These are phyloP conservation scores for Trypoxylus dichotomus DNA, from an alignment of 1,140 invertebrate genomes.

Conservation along the genomic window DNA sequence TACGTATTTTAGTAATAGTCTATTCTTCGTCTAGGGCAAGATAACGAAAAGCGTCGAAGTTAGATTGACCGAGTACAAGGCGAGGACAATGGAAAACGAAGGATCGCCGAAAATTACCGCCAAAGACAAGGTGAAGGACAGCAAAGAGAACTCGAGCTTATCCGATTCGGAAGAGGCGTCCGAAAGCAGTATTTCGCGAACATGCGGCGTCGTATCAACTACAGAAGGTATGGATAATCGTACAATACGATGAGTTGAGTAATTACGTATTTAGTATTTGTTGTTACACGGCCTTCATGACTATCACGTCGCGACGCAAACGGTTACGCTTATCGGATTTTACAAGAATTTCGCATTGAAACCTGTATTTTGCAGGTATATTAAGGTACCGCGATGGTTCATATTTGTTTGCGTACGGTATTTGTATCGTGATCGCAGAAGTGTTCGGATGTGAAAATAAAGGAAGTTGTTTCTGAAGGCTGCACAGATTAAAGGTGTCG, in stretches of 20 bases:
- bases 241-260: neutral
- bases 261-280: neutral
- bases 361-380: no score
- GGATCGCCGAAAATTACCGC: constrained; percentile 39
- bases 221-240: constrained; percentile 46
- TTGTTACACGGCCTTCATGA: neutral
- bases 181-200: constrained; percentile 51
- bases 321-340: no score
- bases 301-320: neutral
- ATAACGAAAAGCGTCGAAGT: constrained; percentile 69
- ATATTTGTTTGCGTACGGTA: no score
- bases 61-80: constrained; percentile 63
- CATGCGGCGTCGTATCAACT: constrained; percentile 50
- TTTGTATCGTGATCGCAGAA: no score
- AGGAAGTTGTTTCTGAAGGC: no score
- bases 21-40: constrained; percentile 53
- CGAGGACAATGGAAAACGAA: constrained; percentile 46
- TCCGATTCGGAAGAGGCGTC: constrained; percentile 62
- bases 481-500: no score
- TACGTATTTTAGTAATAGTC: no score
- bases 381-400: no score
- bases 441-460: no score
- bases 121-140: constrained; percentile 51
- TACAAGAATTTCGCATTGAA: no score
- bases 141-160: constrained; percentile 60